A percentile compares a stretch with the other conserved stretches of the same genome.
Conservation (phyloP, 2,113 vertebrate genomes). For the Silurus asotus region DNA sequence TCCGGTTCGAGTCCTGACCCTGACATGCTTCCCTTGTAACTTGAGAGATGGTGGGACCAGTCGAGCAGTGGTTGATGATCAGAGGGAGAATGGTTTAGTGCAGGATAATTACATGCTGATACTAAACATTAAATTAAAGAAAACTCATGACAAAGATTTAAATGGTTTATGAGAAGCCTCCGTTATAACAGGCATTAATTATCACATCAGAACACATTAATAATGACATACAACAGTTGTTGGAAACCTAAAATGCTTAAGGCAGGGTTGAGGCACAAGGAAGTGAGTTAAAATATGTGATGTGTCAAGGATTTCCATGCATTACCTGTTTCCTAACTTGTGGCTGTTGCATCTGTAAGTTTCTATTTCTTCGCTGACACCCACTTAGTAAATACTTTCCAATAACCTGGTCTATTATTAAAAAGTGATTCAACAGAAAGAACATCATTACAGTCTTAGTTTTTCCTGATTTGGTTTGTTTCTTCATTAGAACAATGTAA, state of each 20-base stretch:
- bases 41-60: too few relatives aligned
- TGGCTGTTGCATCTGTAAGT: slow-evolving; percentile 8
- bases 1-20: too few relatives aligned
- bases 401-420: neutral
- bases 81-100: too few relatives aligned
- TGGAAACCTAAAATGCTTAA: neutral
- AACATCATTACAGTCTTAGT: neutral
- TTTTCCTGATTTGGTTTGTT: neutral
- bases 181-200: neutral
- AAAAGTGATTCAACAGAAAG: neutral
- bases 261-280: neutral
- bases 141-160: neutral
- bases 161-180: neutral
- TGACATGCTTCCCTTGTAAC: too few relatives aligned
- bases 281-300: neutral
- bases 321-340: neutral
- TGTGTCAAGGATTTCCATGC: neutral
- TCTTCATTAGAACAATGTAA: neutral
- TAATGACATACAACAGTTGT: neutral
- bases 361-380: slow-evolving; percentile 27
- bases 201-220: neutral
- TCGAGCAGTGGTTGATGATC: too few relatives aligned
- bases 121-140: neutral
- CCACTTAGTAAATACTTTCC: neutral
- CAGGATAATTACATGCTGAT: neutral